Evolutionary conservation across 2,888 invertebrate genomes (phyloP).

Genomic region (Stenolophus ochropezus): DNA sequence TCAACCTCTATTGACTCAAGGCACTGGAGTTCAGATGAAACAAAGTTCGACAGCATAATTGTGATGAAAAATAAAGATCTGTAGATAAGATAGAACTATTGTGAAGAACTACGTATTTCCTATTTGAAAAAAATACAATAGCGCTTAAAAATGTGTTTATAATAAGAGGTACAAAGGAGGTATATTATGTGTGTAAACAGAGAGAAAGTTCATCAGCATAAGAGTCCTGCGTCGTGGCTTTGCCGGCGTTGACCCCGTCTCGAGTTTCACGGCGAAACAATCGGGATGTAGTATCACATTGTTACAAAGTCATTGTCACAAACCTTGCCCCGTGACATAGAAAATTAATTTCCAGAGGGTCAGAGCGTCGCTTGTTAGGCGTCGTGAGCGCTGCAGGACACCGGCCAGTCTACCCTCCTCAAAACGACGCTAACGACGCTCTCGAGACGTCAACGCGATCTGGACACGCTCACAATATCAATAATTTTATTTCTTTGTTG

Average conservation of each 20-base stretch:
- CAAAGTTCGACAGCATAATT: no score
- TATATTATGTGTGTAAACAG: no score
- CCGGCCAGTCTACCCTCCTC: background rate
- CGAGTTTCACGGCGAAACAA: background rate
- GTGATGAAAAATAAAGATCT: no score
- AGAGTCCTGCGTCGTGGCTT: no score
- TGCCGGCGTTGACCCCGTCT: background rate
- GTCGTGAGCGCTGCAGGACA: conserved; percentile 29
- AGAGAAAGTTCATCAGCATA: no score
- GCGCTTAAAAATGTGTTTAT: no score
- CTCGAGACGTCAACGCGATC: conserved; percentile 50
- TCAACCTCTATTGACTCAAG: no score
- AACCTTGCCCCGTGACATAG: conserved; percentile 6
- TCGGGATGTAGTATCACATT: background rate
- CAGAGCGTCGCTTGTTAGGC: background rate
- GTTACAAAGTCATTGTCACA: conserved; percentile 33
- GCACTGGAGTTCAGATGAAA: no score
- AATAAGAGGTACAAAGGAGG: no score
- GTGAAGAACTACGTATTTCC: no score
- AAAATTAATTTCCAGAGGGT: conserved; percentile 32
- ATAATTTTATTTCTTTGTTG: conserved; percentile 58
- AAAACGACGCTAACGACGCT: conserved; percentile 46
- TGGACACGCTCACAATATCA: conserved; percentile 55
- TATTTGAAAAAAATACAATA: no score
- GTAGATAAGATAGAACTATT: no score